These are phyloP conservation scores for Pemphredon lugubris DNA, from an alignment of 2,888 invertebrate genomes.

Conservation along the genomic window DNA sequence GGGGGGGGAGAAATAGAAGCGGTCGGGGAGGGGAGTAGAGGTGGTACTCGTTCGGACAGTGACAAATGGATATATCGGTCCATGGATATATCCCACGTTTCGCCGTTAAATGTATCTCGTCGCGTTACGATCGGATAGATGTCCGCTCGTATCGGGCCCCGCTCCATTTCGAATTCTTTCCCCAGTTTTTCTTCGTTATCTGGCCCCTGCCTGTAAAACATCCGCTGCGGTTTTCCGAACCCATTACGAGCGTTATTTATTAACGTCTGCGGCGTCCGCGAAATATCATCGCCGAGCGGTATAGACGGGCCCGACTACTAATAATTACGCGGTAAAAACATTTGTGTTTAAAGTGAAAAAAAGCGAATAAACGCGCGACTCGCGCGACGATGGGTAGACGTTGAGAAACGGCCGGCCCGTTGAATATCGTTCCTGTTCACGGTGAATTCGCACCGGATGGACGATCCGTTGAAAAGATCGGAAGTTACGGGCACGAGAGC, in stretches of 20 bases:
- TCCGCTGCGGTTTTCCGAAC: slow-evolving; percentile 35
- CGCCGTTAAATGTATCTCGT: slow-evolving; percentile 59
- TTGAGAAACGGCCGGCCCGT: slow-evolving; percentile 39
- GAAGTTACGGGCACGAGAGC: background rate
- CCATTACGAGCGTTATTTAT: slow-evolving; percentile 62
- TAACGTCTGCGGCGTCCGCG: slow-evolving; percentile 33
- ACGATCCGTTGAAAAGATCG: slow-evolving; percentile 6
- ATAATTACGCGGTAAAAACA: slow-evolving; percentile 45
- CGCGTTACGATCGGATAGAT: slow-evolving; percentile 56
- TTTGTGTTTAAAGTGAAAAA: too few species aligned
- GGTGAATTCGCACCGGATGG: background rate
- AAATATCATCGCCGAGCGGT: slow-evolving; percentile 40
- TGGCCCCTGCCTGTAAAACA: slow-evolving; percentile 34
- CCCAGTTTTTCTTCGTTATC: slow-evolving; percentile 54
- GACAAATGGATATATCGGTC: slow-evolving; percentile 62
- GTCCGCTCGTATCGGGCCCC: slow-evolving; percentile 51
- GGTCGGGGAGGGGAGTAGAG: slow-evolving; percentile 19
- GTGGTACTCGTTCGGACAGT: slow-evolving; percentile 57
- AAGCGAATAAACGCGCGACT: slow-evolving; percentile 4
- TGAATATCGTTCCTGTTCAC: background rate
- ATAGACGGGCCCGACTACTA: slow-evolving; percentile 40
- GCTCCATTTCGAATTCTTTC: slow-evolving; percentile 54
- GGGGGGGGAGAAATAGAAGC: slow-evolving; percentile 15
- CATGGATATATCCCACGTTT: slow-evolving; percentile 28
- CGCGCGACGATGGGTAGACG: slow-evolving; percentile 11